A percentile compares a stretch with the other conserved stretches of the same genome.
Evolutionary conservation across 2,888 invertebrate species (phyloP).

Genomic region (Bimastos eiseni): DNA sequence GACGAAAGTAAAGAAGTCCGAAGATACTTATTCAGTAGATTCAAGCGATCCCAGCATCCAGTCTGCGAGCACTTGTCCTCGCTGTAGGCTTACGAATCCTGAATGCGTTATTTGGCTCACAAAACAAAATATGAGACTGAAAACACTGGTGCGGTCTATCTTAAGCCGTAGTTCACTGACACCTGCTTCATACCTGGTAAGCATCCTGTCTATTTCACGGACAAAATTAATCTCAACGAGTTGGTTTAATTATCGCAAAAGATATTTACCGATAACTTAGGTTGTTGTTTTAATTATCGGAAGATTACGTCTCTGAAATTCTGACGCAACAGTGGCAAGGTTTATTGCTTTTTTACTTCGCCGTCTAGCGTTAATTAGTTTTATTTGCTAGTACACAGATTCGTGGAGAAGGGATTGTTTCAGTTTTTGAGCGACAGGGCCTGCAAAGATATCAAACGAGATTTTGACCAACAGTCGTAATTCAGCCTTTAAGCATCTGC

Average conservation of each 20-base stretch:
- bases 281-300: no score
- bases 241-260: not conserved
- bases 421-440: no score
- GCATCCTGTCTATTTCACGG: not conserved
- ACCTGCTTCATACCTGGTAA: not conserved
- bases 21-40: not conserved
- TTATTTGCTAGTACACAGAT: no score
- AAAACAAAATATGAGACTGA: not conserved
- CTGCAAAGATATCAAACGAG: no score
- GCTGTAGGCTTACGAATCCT: not conserved
- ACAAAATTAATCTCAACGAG: rapidly evolving
- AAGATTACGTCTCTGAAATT: no score
- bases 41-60: not conserved
- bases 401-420: no score
- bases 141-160: not conserved
- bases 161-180: not conserved
- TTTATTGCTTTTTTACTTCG: no score
- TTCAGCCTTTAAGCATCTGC: no score
- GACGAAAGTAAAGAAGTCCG: not conserved
- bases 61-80: not conserved
- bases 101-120: not conserved
- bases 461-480: no score
- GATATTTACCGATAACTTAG: not conserved
- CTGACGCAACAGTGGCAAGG: no score
- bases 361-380: no score